Base-by-base conservation (phyloP, 2,113 vertebrate genomes). In the Chionodraco myersi region DNA sequence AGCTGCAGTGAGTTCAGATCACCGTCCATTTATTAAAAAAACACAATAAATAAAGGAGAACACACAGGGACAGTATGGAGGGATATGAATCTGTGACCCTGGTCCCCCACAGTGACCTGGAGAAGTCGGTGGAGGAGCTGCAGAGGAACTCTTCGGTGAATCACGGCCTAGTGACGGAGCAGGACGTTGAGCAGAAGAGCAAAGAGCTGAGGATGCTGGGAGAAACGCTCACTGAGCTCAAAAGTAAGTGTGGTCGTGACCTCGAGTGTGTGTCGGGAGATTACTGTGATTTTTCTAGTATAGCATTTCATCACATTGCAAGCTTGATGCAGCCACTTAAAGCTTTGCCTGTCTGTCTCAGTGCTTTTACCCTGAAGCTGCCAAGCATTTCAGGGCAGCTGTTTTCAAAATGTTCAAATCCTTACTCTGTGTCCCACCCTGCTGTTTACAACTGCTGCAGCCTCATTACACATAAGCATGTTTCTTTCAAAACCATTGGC, bases 181-280 rank as follows among this genome's bases (percentile, higher is more conserved):
- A 96, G 44, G 97, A 99, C 21, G 95, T 99, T 88, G 97, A 99
- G 91, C 97, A 99, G 92, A 99, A 99, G 93, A 97, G 95, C 0
- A 91, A 96, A 88, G 96, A 98, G 91, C 95, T 99, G 81, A 96
- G 96, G 82, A 96, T 95, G 85, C 96, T 99, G 1, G 97, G 97
- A 77, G 97, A 99, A 88, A 99, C 97, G 0, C 94, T 99, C 77
- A 97, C 96, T 0, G 96, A 98, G 18, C 96, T 99, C 52, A 99
- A 99, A 83, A 97, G 98, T 99, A 88, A 94, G 94, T 7, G 11
- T 5, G 15, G 14, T 8, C 9, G 3, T 45, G 6, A 15, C 18
- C n/a, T 30, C 3, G 1, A 41, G 18, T 49, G 13, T 49, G 12
- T 58, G 44, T 52, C 6, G 13, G 23, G 36, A 45, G 10, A 30